Percentiles rank a stretch among this genome's conserved stretches.
These are phyloP conservation scores for Caenorhabditis auriculariae DNA, from an alignment of 2,888 invertebrate species.

Conservation along the genomic window DNA sequence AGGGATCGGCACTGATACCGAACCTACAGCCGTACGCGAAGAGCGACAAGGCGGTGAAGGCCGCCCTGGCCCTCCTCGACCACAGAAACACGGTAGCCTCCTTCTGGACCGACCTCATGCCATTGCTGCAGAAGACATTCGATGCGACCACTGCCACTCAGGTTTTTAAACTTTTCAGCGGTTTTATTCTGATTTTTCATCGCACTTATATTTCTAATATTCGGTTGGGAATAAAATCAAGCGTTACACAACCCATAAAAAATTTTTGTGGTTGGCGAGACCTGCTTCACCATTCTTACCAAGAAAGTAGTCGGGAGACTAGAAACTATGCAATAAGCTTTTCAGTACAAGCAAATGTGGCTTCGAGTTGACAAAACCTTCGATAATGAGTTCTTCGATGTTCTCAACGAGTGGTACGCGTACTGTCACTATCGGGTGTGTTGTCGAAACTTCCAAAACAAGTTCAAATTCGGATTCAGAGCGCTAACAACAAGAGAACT, in stretches of 20 bases:
- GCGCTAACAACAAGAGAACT: slow-evolving; percentile 19
- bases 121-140: slow-evolving; percentile 10
- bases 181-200: background rate
- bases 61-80: slow-evolving; percentile 10
- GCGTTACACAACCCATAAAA: too few species aligned
- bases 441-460: background rate
- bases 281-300: too few species aligned
- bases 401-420: slow-evolving; percentile 29
- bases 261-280: too few species aligned
- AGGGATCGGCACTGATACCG: slow-evolving; percentile 20
- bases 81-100: slow-evolving; percentile 19
- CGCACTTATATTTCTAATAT: too few species aligned
- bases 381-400: slow-evolving; percentile 26
- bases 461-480: too few species aligned
- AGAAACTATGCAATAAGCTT: too few species aligned
- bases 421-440: slow-evolving; percentile 27
- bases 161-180: background rate
- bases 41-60: slow-evolving; percentile 2
- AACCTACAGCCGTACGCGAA: slow-evolving; percentile 14
- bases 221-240: too few species aligned
- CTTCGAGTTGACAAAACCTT: slow-evolving; percentile 18
- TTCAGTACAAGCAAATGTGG: slow-evolving; percentile 26
- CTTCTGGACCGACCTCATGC: slow-evolving; percentile 19
- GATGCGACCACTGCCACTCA: slow-evolving; percentile 8
- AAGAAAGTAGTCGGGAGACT: too few species aligned